Conservation (phyloP, 2,113 vertebrate species). For the Picathartes gymnocephalus region DNA sequence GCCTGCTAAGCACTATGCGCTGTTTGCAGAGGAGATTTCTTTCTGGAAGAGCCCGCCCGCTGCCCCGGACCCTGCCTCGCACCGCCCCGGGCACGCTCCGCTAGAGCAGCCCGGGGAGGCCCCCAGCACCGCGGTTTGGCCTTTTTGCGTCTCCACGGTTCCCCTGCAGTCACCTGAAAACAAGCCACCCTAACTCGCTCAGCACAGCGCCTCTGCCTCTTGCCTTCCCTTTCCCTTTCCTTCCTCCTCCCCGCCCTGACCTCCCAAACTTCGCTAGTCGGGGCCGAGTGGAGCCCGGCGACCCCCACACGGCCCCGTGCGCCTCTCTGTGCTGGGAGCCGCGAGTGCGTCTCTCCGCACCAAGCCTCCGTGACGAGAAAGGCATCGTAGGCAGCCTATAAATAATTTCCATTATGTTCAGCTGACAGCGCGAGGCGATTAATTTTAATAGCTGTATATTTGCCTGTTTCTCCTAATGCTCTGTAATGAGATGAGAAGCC, state of each 20-base stretch:
- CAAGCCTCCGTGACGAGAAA: conserved; percentile 74
- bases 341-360: conserved; percentile 17
- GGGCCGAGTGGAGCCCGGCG: background rate
- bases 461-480: conserved; percentile 82
- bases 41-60: background rate
- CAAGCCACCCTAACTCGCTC: background rate
- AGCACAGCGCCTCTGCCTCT: background rate
- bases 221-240: background rate
- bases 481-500: conserved; percentile 78
- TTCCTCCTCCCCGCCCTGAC: background rate
- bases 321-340: background rate
- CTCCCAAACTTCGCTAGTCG: background rate
- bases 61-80: background rate
- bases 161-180: background rate
- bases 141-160: background rate
- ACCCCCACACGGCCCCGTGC: background rate
- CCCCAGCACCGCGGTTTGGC: background rate
- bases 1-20: background rate
- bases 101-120: background rate
- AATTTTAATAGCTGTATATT: conserved; percentile 86
- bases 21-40: background rate
- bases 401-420: conserved; percentile 84
- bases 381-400: conserved; percentile 80
- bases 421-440: conserved; percentile 83
- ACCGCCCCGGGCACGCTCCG: background rate